Percentiles rank a stretch among this genome's conserved stretches.
These are phyloP conservation scores for Aurelia sp. DNA, from an alignment of 30 jellyfish, hydroid and myxozoan genomes.

Conservation along the genomic window DNA sequence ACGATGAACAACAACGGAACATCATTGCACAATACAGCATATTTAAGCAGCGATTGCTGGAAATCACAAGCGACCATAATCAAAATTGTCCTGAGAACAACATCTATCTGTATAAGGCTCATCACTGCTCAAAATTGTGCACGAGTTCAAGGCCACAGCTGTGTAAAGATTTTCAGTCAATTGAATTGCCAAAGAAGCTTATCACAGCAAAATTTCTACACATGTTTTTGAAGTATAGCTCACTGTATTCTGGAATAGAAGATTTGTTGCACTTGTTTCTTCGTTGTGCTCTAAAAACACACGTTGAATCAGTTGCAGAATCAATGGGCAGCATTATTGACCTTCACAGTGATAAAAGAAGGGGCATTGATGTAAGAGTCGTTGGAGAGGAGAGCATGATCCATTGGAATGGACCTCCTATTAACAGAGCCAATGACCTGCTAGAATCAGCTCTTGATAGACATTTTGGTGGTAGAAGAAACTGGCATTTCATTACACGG, in stretches of 20 bases:
- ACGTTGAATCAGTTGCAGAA: constrained; percentile 1
- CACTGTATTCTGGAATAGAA: constrained; percentile 6
- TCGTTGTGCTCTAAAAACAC: constrained; percentile 6
- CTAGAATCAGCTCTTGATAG: constrained; percentile 8
- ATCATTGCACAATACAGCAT: too few species aligned
- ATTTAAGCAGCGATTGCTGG: too few species aligned
- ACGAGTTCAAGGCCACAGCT: too few species aligned
- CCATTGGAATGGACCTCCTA: constrained; percentile 11
- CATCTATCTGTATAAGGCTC: too few species aligned
- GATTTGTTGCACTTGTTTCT: background rate
- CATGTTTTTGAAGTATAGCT: background rate
- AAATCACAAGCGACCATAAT: too few species aligned
- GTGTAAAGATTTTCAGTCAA: too few species aligned
- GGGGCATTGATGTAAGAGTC: background rate
- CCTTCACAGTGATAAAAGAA: background rate
- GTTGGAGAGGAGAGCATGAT: constrained; percentile 17
- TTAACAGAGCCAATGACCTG: background rate
- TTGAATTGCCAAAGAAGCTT: too few species aligned
- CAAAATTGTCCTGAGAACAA: too few species aligned
- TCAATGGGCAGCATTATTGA: background rate
- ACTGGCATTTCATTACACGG: constrained; percentile 7
- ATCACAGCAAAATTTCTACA: background rate
- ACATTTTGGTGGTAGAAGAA: constrained; percentile 1
- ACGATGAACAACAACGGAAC: too few species aligned
- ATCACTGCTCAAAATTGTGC: too few species aligned